Evolutionary conservation across 2,113 vertebrate genomes (phyloP).

Genomic region (Rhegmatorhina hoffmannsi): DNA sequence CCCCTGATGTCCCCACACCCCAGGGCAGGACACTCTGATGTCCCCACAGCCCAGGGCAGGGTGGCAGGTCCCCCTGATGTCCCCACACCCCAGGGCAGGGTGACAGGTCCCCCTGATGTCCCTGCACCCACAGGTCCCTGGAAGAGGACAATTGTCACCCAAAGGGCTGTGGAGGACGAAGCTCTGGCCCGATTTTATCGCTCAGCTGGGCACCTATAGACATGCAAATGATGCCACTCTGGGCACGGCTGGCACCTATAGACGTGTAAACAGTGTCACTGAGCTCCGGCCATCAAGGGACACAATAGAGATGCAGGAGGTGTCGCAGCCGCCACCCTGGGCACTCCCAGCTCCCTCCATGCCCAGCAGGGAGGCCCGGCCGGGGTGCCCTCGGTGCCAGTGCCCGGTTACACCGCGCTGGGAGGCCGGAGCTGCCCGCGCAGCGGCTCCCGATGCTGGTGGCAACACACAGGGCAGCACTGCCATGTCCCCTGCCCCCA

Average conservation of each 20-base stretch:
- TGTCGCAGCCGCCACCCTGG: neutral
- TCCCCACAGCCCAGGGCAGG: neutral
- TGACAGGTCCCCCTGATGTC: neutral
- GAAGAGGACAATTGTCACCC: neutral
- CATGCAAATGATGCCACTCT: neutral
- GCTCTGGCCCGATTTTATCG: neutral
- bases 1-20: no score
- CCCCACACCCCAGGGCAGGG: neutral
- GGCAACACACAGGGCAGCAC: no score
- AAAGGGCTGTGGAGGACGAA: neutral
- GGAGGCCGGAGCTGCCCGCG: no score
- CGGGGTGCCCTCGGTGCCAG: no score
- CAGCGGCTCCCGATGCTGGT: no score
- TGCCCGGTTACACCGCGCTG: no score
- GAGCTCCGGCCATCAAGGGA: neutral
- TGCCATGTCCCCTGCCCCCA: no score
- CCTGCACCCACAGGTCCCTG: neutral
- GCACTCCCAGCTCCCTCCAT: neutral
- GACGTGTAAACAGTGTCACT: neutral
- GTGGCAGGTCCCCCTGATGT: neutral
- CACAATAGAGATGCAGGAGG: neutral
- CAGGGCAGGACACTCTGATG: neutral
- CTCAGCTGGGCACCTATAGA: neutral
- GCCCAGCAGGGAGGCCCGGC: no score
- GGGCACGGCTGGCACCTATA: neutral